Evolutionary conservation across 2,888 invertebrate genomes (phyloP), one percentile per base, ranked within the genome.

Genomic region (Phyllotreta striolata): DNA sequence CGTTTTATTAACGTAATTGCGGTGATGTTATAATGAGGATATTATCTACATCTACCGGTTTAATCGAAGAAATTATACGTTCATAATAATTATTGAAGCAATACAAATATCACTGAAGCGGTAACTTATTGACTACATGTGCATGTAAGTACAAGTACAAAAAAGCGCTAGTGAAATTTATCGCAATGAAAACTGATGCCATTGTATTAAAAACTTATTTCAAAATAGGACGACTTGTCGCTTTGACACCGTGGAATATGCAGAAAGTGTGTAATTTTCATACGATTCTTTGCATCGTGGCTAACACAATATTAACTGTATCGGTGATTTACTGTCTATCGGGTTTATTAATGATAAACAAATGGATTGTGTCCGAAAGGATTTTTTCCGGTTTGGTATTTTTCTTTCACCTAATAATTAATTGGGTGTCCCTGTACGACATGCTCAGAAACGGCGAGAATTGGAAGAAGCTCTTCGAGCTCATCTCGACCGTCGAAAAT

Each of bases 181-280:
- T 43, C 12, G 5, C 12, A 43, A 10, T 43, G 4, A 8, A 10
- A 43, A 10, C 12, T 43, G 43, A 43, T 47, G 13, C 9, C 13
- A 3, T 4, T 47, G 3, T 47, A 3, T 6, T 47, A 24, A 47
- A 47, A 47, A 3, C 34, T 47, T 47, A 47, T 47, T 47, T 24
- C 10, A 12, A 4, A n/a, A 6, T 47, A 5, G 47, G 47, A 47
- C 34, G 8, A 9, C 34, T 12, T 47, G 4, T 13, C 4, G 47
- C 24, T 12, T 3, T 47, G 9, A 47, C 13, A 12, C 47, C 47
- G 34, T 47, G 47, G 47, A 47, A 47, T 13, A 6, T 12, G 47
- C 24, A 39, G 39, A 39, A 47, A 47, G 10, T n/a, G 9, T 6
- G 7, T 47, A 13, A 47, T 47, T 12, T 47, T 47, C 10, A 47